These are phyloP conservation scores for Lophotis ruficrista DNA, from an alignment of 2,113 vertebrate genomes.

Conservation along the genomic window DNA sequence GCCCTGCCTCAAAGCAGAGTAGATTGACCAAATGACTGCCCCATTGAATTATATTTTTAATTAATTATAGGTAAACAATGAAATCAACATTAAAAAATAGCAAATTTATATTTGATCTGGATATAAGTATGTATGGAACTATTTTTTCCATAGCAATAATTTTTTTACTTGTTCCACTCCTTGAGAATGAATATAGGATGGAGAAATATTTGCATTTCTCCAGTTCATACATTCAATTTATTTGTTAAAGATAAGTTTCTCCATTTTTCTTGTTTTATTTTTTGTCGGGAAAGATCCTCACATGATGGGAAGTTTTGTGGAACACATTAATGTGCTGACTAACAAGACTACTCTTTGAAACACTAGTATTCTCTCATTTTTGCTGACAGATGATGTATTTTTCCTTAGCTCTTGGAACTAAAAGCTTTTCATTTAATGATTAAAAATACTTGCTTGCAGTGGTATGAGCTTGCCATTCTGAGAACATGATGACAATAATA, in stretches of 20 bases:
- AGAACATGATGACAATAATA: slow-evolving; percentile 12
- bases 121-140: background rate
- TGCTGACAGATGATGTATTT: background rate
- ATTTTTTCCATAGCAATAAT: background rate
- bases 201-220: background rate
- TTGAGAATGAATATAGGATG: background rate
- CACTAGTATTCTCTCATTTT: background rate
- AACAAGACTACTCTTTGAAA: background rate
- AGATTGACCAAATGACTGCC: background rate
- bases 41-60: background rate
- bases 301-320: background rate
- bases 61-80: background rate
- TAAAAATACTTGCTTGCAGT: slow-evolving; percentile 26
- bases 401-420: background rate
- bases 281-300: background rate
- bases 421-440: slow-evolving; percentile 20
- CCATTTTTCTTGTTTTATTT: background rate
- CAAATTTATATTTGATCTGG: background rate
- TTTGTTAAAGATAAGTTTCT: background rate
- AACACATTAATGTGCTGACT: background rate
- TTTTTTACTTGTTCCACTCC: background rate
- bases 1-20: background rate
- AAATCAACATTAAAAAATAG: background rate
- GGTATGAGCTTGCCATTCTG: background rate
- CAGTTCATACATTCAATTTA: background rate